Evolutionary conservation across 2,888 invertebrate genomes (phyloP), one percentile per base, ranked within the genome.

Genomic region (Sarcophaga subvicina): DNA sequence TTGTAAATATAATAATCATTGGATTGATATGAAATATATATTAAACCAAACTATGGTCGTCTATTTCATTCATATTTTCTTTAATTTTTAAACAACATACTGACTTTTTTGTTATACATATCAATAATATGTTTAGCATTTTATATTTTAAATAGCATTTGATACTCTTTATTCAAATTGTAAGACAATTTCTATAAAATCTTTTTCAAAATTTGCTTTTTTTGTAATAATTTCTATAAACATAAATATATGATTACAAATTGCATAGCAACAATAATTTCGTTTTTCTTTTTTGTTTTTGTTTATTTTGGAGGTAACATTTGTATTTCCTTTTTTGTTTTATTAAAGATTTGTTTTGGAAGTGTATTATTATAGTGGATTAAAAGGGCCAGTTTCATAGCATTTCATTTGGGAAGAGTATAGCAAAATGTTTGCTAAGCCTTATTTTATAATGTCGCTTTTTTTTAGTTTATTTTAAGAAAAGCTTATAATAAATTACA

Each of bases 231-330:
- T 54, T 54, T 54, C 17, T 54, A 54, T 37, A 37, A 37, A 10
- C 8, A 54, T 14, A 54, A 54, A 54, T 54, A 54, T 54, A 54
- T 54, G 17, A 14, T 54, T 54, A 54, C 17, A 12, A 82, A 82
- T 85, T 79, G 79, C 79, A 82, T 85, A 82, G 79, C 75, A 82
- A 79, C 63, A 80, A 77, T 69, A n/a, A 25, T 20, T 37, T 69
- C 69, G 27, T 25, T 59, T 12, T 60, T 60, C 27, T 60, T 47
- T 14, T 63, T 75, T 11, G 1, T 27, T n/a, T n/a, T 59, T 72
- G 4, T 54, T 72, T 66, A 17, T 14, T 66, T 70, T 70, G 20
- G 69, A 70, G 47, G n/a, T 47, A 45, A 45, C n/a, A n/a, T 45
- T 45, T 67, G 45, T 67, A 67, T 64, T 64, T 20, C 22, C n/a